Conservation (phyloP, 2,113 vertebrate genomes). For the Albula glossodonta region DNA sequence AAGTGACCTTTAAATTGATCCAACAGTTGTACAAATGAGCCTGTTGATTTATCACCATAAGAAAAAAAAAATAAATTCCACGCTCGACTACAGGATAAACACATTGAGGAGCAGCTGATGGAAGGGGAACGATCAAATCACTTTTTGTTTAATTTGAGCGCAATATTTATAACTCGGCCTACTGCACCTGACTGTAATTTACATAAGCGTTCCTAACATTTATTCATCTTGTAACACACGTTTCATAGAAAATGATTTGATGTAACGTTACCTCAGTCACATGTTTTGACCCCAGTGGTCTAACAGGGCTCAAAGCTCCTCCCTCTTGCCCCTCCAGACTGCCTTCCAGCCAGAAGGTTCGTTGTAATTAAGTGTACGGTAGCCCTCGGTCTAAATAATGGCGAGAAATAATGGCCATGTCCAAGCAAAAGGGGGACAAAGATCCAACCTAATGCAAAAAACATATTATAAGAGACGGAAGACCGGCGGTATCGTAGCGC, state of each 20-base stretch:
- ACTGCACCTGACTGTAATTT: conserved; percentile 21
- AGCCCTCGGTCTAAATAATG: too few species aligned
- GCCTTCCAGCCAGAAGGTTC: too few species aligned
- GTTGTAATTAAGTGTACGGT: too few species aligned
- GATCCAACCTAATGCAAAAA: too few species aligned
- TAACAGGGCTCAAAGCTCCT: too few species aligned
- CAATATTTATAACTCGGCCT: neutral
- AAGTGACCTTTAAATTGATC: conserved; percentile 33
- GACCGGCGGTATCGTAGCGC: too few species aligned
- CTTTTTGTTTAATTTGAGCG: conserved; percentile 13
- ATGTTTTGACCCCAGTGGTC: too few species aligned
- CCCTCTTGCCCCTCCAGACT: too few species aligned
- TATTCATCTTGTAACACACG: conserved; percentile 19
- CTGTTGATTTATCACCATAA: conserved; percentile 24
- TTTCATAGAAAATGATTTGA: neutral
- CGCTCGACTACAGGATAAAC: conserved; percentile 25
- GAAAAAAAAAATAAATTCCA: conserved; percentile 31
- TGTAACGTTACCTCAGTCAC: too few species aligned
- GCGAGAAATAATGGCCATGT: too few species aligned
- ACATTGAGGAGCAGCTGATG: neutral
- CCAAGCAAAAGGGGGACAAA: too few species aligned
- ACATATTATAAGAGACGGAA: too few species aligned
- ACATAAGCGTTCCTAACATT: neutral
- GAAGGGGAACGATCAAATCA: neutral
- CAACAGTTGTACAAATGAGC: conserved; percentile 38